Evolutionary conservation across 2,113 vertebrate genomes (phyloP), one percentile per base, ranked within the genome.

Genomic region (Psilopogon haemacephalus): DNA sequence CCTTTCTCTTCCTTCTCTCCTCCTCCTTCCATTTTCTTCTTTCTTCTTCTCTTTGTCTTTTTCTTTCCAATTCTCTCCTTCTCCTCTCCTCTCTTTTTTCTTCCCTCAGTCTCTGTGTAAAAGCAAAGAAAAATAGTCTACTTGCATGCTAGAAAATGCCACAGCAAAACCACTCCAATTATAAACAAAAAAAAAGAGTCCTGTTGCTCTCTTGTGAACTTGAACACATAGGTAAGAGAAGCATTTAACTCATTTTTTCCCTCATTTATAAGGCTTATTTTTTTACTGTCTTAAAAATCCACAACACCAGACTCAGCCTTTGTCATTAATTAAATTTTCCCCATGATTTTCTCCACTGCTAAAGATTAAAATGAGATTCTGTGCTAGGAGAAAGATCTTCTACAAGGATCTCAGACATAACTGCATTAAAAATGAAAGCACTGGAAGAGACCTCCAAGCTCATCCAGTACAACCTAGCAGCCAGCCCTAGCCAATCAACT

Each of bases 1-100:
- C 99, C 97, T 99, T 99, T 84, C 99, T 98, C 95, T 99, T 99
- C 50, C 98, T 98, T 89, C 98, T 97, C 83, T 99, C 99, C 69
- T 99, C 99, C 94, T 99, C 99, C 96, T 99, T 98, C 99, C 99
- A 99, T 86, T 99, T 99, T 30, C 99, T 98, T 64, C 99, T 98
- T 94, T 99, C 99, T 97, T 99, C 99, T 92, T 99, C 99, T 62
- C 99, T 98, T 91, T 98, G 97, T 55, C 99, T 98, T 97, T 99
- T 99, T 59, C 99, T 98, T 95, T 99, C 99, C 76, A 99, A 97
- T 96, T 99, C 99, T 95, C 99, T 97, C 72, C 99, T 97, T 37
- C 98, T 98, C 26, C 98, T 98, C 95, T 99, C 99, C 95, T 99
- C 99, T 94, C 98, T 99, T 96, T 99, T 99, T 96, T 99, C 99